Percentiles rank a stretch among this genome's conserved stretches.
These are phyloP conservation scores for Bostrychus sinensis DNA, from an alignment of 2,113 vertebrate species.

Conservation along the genomic window DNA sequence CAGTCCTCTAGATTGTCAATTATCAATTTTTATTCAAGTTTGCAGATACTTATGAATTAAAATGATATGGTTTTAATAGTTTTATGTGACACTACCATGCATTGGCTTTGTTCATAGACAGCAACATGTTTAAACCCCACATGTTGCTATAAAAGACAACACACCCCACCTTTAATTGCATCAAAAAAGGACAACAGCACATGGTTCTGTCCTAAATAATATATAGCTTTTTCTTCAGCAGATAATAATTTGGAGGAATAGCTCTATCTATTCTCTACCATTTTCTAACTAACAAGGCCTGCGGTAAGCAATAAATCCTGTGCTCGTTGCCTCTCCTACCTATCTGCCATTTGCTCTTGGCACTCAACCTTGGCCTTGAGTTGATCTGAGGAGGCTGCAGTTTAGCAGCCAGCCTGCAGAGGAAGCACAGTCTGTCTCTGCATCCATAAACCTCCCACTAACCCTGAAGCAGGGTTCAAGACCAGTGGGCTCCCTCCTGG, in stretches of 20 bases:
- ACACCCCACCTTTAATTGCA: neutral
- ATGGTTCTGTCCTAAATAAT: too few relatives aligned
- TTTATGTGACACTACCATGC: neutral
- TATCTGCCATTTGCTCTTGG: constrained; percentile 24
- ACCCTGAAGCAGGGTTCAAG: constrained; percentile 35
- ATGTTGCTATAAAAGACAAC: too few relatives aligned
- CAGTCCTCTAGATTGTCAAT: too few relatives aligned
- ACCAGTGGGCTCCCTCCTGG: constrained; percentile 32
- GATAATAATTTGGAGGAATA: too few relatives aligned
- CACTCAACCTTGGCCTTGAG: constrained; percentile 41
- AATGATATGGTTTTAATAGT: too few relatives aligned
- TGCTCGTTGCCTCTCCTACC: constrained; percentile 11
- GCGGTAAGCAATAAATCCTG: constrained; percentile 13
- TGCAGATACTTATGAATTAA: too few relatives aligned
- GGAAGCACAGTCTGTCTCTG: constrained; percentile 26
- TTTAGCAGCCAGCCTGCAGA: constrained; percentile 47
- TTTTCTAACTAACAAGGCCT: constrained; percentile 12
- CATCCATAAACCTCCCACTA: neutral
- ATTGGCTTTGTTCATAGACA: too few relatives aligned
- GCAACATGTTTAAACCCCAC: neutral
- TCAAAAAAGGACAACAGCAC: too few relatives aligned
- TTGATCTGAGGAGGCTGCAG: constrained; percentile 39
- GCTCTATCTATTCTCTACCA: neutral
- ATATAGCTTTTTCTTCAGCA: too few relatives aligned
- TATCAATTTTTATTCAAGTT: too few relatives aligned